Base-by-base conservation (phyloP, 1,140 invertebrate genomes). In the Amphibalanus amphitrite region DNA sequence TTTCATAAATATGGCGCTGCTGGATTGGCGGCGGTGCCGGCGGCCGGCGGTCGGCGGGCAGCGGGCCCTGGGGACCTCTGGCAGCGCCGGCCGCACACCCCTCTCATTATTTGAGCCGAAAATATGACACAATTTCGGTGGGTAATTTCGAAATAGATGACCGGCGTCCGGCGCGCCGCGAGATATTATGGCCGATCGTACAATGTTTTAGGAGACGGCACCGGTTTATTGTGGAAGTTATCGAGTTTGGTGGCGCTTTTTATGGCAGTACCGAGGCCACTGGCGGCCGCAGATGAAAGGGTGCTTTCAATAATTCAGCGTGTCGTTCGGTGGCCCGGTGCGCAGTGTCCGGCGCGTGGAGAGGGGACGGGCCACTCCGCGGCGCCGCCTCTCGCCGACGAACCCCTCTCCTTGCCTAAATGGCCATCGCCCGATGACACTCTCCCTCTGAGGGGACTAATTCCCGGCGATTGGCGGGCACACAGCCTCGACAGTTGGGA, bases 61-160 rank as follows among this genome's bases (percentile, higher is more conserved):
- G 47, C 13, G 47, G 47, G 47, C 47, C 20, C 47, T 20, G 3
- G 47, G 47, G 47, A 59, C 1, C 47, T 13, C 47, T 59, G 47
- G 10, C 47, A 20, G 23, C 47, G 10, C 47, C 10, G 10, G 47
- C 47, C 13, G 13, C 47, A 23, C 47, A 23, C 47, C 47, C 47
- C 47, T 59, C 47, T 59, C 47, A 59, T 59, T 59, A 59, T 59
- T 59, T 59, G 47, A 1, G 47, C 13, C 47, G 47, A 59, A 59
- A 59, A 59, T 59, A 59, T 59, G 47, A 59, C 47, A 59, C 47
- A 59, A 59, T 59, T 59, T 59, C 47, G 47, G 47, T 20, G 47
- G 47, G 47, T 59, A 59, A 59, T 59, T 59, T 59, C 47, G 47
- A 59, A 59, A 59, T 59, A 59, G 17, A 59, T 59, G 47, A 59